A percentile compares a stretch with the other conserved stretches of the same genome.
These are phyloP conservation scores for Hypsopygia costalis DNA, from an alignment of 2,888 invertebrate species.

Conservation along the genomic window DNA sequence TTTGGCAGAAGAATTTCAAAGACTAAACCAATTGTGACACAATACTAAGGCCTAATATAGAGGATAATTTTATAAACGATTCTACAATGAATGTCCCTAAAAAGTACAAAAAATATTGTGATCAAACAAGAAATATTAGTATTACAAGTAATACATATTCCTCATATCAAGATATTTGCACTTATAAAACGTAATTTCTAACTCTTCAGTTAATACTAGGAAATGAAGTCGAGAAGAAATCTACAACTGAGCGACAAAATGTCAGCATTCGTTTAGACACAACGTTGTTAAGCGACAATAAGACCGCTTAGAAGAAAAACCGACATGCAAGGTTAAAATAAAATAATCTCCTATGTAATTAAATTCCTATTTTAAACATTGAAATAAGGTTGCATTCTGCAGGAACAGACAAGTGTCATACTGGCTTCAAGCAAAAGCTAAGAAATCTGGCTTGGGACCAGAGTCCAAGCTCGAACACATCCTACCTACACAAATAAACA, in stretches of 20 bases:
- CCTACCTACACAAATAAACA: conserved; percentile 20
- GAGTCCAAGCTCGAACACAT: conserved; percentile 18
- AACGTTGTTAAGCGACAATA: conserved; percentile 16
- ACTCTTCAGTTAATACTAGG: no score
- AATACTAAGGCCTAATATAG: conserved; percentile 19
- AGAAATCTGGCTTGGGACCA: conserved; percentile 32
- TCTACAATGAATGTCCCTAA: no score
- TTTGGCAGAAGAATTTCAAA: conserved; percentile 11
- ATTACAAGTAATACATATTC: no score
- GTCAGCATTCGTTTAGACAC: no score
- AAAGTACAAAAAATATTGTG: no score
- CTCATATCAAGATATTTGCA: no score
- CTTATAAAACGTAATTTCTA: no score
- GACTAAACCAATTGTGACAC: conserved; percentile 20
- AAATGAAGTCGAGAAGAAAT: no score
- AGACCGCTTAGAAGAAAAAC: conserved; percentile 24
- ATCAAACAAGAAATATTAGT: no score
- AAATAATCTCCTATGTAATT: conserved; percentile 33
- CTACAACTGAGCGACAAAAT: no score
- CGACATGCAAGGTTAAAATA: conserved; percentile 25
- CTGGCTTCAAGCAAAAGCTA: conserved; percentile 19
- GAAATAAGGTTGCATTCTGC: conserved; percentile 56
- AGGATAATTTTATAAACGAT: no score
- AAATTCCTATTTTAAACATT: conserved; percentile 23
- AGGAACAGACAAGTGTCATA: conserved; percentile 37